A percentile compares a stretch with the other conserved stretches of the same genome.
Conservation (phyloP, 1,140 invertebrate genomes). For the Diabrotica undecimpunctata region DNA sequence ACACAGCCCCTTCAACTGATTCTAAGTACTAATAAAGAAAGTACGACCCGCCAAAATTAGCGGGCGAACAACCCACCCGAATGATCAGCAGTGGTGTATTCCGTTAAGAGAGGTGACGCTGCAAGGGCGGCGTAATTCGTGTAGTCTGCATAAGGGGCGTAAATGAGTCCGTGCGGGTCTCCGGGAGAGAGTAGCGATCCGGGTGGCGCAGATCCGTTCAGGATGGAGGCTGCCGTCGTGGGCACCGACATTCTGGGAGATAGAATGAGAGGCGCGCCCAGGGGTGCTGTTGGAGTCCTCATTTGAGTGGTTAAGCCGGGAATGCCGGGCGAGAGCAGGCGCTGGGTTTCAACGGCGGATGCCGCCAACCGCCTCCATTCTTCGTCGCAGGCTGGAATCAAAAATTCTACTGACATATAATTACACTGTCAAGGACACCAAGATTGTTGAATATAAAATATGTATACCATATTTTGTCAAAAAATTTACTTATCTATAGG, state of each 20-base stretch:
- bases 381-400: constrained; percentile 63
- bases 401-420: constrained; percentile 15
- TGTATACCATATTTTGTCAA: too few relatives aligned
- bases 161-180: constrained; percentile 60
- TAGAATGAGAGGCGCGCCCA: constrained; percentile 82
- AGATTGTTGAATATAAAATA: too few relatives aligned
- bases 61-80: constrained; percentile 93
- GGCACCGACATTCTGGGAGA: constrained; percentile 81
- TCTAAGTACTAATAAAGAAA: constrained; percentile 13
- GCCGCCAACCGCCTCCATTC: constrained; percentile 74
- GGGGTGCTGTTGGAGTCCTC: constrained; percentile 63
- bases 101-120: constrained; percentile 75
- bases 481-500: too few relatives aligned
- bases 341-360: constrained; percentile 68
- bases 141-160: constrained; percentile 81
- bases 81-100: constrained; percentile 82
- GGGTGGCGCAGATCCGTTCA: constrained; percentile 68
- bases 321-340: constrained; percentile 64
- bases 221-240: constrained; percentile 67
- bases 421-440: neutral
- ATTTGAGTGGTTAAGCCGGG: constrained; percentile 62
- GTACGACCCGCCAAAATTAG: constrained; percentile 40
- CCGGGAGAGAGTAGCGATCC: constrained; percentile 56
- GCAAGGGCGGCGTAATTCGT: constrained; percentile 83
- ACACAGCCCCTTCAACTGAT: neutral